Base-by-base conservation (phyloP, 2,888 invertebrate genomes). In the Sinohyriopsis cumingii region DNA sequence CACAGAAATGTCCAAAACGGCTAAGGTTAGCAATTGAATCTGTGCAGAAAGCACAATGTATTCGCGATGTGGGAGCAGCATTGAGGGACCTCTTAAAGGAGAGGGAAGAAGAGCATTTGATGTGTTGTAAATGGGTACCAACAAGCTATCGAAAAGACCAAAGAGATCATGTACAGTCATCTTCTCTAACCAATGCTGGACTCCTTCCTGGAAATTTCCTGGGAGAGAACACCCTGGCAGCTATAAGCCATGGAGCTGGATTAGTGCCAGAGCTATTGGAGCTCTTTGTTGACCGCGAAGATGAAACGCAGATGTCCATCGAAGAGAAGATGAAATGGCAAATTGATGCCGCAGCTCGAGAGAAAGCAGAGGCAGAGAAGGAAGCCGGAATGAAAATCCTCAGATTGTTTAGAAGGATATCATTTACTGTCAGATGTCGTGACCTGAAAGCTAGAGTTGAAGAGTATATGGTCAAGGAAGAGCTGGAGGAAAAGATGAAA, bases 51-150 rank as follows among this genome's bases (percentile, higher is more conserved):
- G 71, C 74, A 55, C 68, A 59, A 53, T 76, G 80, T 5, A 71
- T 75, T 20, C 22, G 68, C 15, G 81, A 80, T 53, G 33, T 80
- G 55, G 76, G 73, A 1, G 20, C 15, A 12, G 70, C 67, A 3
- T 62, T 82, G 22, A 62, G 56, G 25, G 54, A 45, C 6, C 64
- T 82, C 2, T 63, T 83, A n/a, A 25, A 61, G 6, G 55, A 72
- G 57, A 73, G 79, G 53, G 70, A 68, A n/a, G 67, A 65, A n/a
- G 80, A 80, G 55, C 53, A 68, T 7, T 59, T 81, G 25, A 59
- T 72, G 6, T 65, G 65, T 18, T 78, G 79, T 61, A 45, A n/a
- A n/a, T 80, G 80, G 81, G 65, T 12, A 55, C 3, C 22, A 3
- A 22, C 54, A 56, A 67, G 65, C 9, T 7, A 7, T 33, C 33